Base-by-base conservation (phyloP, 92 coral and sea anemone species). In the Epizoanthus fatuus region DNA sequence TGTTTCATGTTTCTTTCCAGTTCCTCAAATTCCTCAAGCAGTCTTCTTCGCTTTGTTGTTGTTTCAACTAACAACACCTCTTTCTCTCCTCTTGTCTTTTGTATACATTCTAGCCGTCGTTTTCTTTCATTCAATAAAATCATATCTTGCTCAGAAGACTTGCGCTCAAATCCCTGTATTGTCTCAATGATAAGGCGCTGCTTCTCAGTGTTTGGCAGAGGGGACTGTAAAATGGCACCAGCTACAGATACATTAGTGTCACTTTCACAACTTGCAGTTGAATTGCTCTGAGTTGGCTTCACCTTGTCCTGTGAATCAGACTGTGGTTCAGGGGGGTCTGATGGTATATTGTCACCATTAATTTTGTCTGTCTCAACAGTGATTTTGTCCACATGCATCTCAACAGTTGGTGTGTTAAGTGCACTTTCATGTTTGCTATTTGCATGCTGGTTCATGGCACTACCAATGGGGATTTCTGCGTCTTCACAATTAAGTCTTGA, bases 71-170 rank as follows among this genome's bases (percentile, higher is more conserved):
- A 44, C 3, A 69, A 57, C 7, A 17, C 39, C 32, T 60, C 82
- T 60, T 44, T 60, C 11, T 77, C 82, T 11, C 5, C 70, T 40
- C 82, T 59, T 20, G 82, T 20, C 63, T 77, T 77, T 55, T 20
- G 82, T 77, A 62, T 77, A 40, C 17, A 77, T 25, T 77, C 82
- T 19, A 77, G 82, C 12, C 82, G 82, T 13, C 82, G 53, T 62
- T 77, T 77, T 45, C 82, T 77, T 77, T 77, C 82, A 38, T 62
- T 77, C 37, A 77, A 56, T 42, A 77, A 62, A 59, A 77, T 20
- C 71, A 60, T 77, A 54, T 77, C 82, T 44, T 77, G 82, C 10
- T 77, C 82, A 15, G 82, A 77, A 62, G 82, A 77, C 29, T 77
- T 77, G 2, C 82, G 82, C 56, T 77, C 82, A 42, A 77, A 77